Percentiles rank a stretch among this genome's conserved stretches.
phyloP scores from a whole-genome alignment of 92 coral and sea anemone species.

The Paragorgia papillata region DNA sequence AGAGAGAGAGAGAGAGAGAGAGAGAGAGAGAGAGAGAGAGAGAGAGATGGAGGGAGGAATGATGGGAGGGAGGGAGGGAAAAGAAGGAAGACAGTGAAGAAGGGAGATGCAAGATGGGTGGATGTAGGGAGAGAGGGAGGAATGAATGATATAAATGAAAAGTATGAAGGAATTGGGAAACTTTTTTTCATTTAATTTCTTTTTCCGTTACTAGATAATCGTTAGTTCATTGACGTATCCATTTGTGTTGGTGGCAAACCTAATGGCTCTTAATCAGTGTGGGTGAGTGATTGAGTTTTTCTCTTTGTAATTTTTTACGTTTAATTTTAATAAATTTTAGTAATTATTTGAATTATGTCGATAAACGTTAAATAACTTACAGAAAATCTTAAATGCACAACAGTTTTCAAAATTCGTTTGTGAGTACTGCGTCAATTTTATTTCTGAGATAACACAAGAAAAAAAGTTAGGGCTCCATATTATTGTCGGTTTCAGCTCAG shows the following conservation, averaged over 20 bases:
- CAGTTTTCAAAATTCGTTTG: no score
- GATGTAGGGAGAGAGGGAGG: no score
- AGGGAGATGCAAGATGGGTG: no score
- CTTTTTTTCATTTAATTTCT: neutral
- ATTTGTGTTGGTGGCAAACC: constrained; percentile 73
- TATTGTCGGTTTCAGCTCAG: no score
- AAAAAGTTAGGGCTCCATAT: no score
- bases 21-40: neutral
- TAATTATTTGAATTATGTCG: no score
- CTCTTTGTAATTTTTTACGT: neutral
- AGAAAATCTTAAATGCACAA: no score
- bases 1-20: neutral
- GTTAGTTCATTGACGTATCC: constrained; percentile 73
- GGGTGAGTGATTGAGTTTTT: constrained; percentile 59
- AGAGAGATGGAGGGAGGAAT: neutral
- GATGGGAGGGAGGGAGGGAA: neutral
- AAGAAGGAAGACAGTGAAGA: neutral
- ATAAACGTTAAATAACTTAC: no score
- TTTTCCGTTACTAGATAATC: constrained; percentile 18
- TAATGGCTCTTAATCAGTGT: constrained; percentile 83
- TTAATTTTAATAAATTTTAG: neutral
- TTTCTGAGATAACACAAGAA: no score
- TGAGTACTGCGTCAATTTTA: no score
- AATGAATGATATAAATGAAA: no score
- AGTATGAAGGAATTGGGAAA: no score